Evolutionary conservation across 2,113 vertebrate species (phyloP).

Genomic region (Gadus chalcogrammus): DNA sequence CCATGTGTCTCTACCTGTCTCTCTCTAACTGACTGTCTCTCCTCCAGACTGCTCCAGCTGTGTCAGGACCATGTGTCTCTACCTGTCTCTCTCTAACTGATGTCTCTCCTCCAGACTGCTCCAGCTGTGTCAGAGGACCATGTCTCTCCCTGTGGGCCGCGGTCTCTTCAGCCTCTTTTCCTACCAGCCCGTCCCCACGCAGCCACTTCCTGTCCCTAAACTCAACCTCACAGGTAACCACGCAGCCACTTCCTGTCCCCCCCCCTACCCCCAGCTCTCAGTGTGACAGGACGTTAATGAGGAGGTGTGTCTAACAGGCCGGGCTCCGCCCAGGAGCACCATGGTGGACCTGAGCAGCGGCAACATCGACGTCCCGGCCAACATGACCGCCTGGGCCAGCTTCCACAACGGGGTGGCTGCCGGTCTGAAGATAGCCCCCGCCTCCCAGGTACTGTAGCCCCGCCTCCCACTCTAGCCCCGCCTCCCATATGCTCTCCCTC

Average conservation of each 20-base stretch:
- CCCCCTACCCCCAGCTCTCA: neutral
- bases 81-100: neutral
- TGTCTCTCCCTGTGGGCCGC: conserved; percentile 91
- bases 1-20: neutral
- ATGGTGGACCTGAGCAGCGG: conserved; percentile 95
- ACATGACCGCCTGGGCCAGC: conserved; percentile 97
- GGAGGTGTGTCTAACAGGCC: conserved; percentile 69
- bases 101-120: conserved; percentile 74
- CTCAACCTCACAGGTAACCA: conserved; percentile 89
- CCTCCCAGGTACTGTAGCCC: conserved; percentile 80
- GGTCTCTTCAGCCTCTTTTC: conserved; percentile 98
- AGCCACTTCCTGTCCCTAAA: conserved; percentile 92
- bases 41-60: conserved; percentile 84
- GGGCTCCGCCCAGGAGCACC: conserved; percentile 89
- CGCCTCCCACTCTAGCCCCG: conserved; percentile 77
- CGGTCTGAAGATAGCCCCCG: conserved; percentile 91
- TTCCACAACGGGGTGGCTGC: conserved; percentile 97
- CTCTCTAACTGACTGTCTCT: neutral
- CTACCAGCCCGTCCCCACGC: conserved; percentile 91
- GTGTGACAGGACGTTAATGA: neutral
- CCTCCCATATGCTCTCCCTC: conserved; percentile 51
- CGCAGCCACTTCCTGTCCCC: conserved; percentile 18
- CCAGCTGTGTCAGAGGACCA: conserved; percentile 93
- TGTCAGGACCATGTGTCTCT: conserved; percentile 61
- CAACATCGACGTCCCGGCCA: conserved; percentile 94